Conservation (phyloP, 2,797 vertebrate genomes). For the Phoebastria nigripes region DNA sequence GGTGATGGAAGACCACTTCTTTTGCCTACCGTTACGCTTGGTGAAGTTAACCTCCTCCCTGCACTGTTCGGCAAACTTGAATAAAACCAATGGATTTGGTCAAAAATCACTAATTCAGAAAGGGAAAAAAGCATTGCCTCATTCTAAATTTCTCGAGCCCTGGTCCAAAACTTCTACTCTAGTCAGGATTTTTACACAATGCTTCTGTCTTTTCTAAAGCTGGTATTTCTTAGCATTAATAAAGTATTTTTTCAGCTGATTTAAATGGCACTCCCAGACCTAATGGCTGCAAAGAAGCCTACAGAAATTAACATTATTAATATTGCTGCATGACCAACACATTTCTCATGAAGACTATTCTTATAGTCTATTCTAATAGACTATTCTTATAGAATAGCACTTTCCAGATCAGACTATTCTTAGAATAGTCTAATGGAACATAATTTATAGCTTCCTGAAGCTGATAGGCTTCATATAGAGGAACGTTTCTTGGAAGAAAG, state of each 20-base stretch:
- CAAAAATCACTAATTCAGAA: not conserved
- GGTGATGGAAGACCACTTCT: not conserved
- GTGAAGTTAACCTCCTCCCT: not conserved
- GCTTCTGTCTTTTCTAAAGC: not conserved
- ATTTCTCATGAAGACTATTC: not conserved
- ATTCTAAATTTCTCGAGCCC: not conserved
- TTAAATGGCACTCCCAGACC: not conserved
- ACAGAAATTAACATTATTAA: not conserved
- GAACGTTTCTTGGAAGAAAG: not conserved
- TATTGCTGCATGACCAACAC: not conserved
- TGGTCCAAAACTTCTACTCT: not conserved
- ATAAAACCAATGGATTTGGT: not conserved
- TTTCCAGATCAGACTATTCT: not conserved
- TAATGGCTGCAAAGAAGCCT: not conserved
- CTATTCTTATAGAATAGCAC: not conserved
- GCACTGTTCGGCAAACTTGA: not conserved
- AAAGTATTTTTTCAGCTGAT: not conserved
- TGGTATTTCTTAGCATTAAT: not conserved
- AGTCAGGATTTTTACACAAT: not conserved
- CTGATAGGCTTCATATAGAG: not conserved
- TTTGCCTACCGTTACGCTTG: not conserved
- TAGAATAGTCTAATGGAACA: not conserved
- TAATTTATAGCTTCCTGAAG: not conserved
- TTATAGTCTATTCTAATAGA: not conserved
- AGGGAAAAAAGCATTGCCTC: accelerated